A percentile compares a stretch with the other conserved stretches of the same genome.
Conservation (phyloP, 2,113 vertebrate genomes). For the Clupea harengus region DNA sequence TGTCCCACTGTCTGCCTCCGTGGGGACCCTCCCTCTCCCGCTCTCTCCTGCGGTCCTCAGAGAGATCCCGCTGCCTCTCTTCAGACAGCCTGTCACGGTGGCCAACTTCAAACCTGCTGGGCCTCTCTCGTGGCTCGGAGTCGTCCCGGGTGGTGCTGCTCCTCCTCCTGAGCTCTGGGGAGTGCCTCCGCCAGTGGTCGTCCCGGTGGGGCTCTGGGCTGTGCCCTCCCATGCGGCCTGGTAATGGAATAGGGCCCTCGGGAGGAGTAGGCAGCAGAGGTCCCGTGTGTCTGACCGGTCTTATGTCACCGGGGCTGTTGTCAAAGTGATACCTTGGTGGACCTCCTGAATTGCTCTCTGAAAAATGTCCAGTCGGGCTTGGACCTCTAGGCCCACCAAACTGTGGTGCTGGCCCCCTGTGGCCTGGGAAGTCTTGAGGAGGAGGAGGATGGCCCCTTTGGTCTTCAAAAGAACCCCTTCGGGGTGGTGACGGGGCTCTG, state of each 20-base stretch:
- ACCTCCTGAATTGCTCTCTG: slow-evolving; percentile 54
- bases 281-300: slow-evolving; percentile 74
- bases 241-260: slow-evolving; percentile 65
- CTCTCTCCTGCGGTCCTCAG: slow-evolving; percentile 83
- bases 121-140: slow-evolving; percentile 71
- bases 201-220: slow-evolving; percentile 77
- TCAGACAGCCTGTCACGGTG: slow-evolving; percentile 76
- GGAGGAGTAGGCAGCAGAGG: slow-evolving; percentile 82
- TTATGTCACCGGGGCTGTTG: slow-evolving; percentile 71
- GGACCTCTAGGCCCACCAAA: slow-evolving; percentile 77
- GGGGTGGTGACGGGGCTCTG: slow-evolving; percentile 71
- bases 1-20: slow-evolving; percentile 55
- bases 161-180: slow-evolving; percentile 78
- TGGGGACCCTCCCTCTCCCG: slow-evolving; percentile 67
- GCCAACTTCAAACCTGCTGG: slow-evolving; percentile 79
- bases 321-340: slow-evolving; percentile 77
- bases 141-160: slow-evolving; percentile 70
- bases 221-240: slow-evolving; percentile 67
- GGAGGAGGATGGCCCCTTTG: slow-evolving; percentile 72
- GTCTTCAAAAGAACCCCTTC: slow-evolving; percentile 85
- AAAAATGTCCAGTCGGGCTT: slow-evolving; percentile 61
- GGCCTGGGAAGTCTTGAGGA: slow-evolving; percentile 76
- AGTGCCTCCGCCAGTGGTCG: slow-evolving; percentile 73
- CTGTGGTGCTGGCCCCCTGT: slow-evolving; percentile 70
- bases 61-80: slow-evolving; percentile 72